Evolutionary conservation across 2,888 invertebrate species (phyloP), one percentile per base, ranked within the genome.

Genomic region (Deladenus siricidicola): DNA sequence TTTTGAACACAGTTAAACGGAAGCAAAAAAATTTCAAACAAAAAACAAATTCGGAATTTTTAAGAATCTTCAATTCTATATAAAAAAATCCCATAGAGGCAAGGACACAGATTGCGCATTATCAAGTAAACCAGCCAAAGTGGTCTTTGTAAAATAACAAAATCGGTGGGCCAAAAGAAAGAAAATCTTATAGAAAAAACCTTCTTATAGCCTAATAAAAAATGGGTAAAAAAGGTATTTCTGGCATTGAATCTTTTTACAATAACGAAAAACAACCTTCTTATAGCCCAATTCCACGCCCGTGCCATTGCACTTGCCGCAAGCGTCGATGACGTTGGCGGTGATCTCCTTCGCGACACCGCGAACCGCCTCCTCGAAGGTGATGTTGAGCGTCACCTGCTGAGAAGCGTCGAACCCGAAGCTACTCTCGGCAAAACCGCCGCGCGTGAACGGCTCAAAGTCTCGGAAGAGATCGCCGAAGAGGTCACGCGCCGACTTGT

Each of bases 331-430:
- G 0, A 94, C 87, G 81, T 96, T 96, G 3, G 98, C 82, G 66
- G 85, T 85, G 0, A 96, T 85, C 52, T 93, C 90, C 81, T 96
- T 98, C 80, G 91, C 92, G 0, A 90, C 86, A 39, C 98, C 98
- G 3, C 93, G 85, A 0, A 93, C 94, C 4, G 98, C 94, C 72
- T 85, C 83, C 84, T 94, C 90, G 80, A 99, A 98, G 1, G 87
- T 86, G 68, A 98, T 82, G 76, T 89, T 89, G 84, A 99, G 86
- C 49, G 88, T 58, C 47, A 73, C 65, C 49, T 75, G 68, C 49
- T 75, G 70, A 2, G 74, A 66, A 4, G 68, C 70, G 1, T 65
- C 66, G 52, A 70, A 69, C 3, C 77, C 77, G 56, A 66, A 68
- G 14, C 62, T 53, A 21, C 69, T 69, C 53, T 78, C 76, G n/a